phyloP scores from a whole-genome alignment of 2,888 invertebrate species.

The Brenthis hecate region DNA sequence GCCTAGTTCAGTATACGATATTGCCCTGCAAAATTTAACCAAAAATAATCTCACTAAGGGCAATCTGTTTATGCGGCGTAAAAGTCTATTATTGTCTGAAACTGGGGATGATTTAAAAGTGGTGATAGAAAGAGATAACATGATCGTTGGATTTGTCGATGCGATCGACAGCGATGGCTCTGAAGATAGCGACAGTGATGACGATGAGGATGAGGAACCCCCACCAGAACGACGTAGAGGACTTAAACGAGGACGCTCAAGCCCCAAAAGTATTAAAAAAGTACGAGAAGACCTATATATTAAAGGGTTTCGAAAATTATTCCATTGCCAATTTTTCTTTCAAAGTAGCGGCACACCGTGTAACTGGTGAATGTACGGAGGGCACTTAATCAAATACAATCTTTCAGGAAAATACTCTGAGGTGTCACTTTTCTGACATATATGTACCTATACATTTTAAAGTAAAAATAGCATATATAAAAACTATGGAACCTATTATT shows the following conservation, averaged over 20 bases:
- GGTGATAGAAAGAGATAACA: constrained; percentile 76
- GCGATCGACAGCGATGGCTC: constrained; percentile 67
- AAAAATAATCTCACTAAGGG: constrained; percentile 46
- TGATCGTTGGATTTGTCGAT: constrained; percentile 74
- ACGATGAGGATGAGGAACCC: constrained; percentile 21
- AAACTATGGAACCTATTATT: too few species aligned
- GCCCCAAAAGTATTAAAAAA: constrained; percentile 60
- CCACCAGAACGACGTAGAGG: constrained; percentile 49
- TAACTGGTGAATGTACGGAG: too few species aligned
- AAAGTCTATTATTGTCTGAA: constrained; percentile 51
- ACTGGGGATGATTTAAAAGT: constrained; percentile 69
- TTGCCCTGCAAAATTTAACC: constrained; percentile 28
- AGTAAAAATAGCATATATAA: too few species aligned
- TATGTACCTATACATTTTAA: too few species aligned
- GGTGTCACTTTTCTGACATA: too few species aligned
- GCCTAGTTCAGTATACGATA: constrained; percentile 34
- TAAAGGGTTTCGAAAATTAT: too few species aligned
- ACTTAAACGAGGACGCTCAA: constrained; percentile 62
- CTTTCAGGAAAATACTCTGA: too few species aligned
- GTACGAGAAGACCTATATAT: constrained; percentile 44
- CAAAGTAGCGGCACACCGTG: too few species aligned
- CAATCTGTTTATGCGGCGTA: constrained; percentile 56
- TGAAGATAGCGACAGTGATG: constrained; percentile 67
- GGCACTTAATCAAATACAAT: too few species aligned
- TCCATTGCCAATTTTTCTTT: too few species aligned